A percentile compares a stretch with the other conserved stretches of the same genome.
These are phyloP conservation scores for Drosophila neutralis DNA, from an alignment of 2,888 invertebrate genomes.

Conservation along the genomic window DNA sequence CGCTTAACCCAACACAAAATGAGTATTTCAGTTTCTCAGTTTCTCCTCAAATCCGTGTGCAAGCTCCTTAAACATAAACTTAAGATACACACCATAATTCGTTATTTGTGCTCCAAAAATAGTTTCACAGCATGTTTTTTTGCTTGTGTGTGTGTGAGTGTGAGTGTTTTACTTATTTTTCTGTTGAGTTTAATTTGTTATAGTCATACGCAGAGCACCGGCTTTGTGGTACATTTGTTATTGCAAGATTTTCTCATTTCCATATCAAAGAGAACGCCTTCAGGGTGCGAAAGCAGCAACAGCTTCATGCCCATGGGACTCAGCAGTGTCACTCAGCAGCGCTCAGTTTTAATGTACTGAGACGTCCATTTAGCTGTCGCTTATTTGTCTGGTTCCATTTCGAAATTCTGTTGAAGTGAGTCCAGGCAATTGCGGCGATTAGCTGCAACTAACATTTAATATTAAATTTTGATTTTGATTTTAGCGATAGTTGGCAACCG, in stretches of 20 bases:
- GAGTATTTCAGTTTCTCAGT: neutral
- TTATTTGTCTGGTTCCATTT: conserved; percentile 25
- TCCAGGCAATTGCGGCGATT: conserved; percentile 32
- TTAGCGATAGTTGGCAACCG: neutral
- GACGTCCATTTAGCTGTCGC: conserved; percentile 12
- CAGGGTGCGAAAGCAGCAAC: conserved; percentile 19
- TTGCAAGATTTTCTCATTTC: conserved; percentile 47
- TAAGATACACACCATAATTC: conserved; percentile 21
- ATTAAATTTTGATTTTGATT: neutral
- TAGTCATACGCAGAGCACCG: conserved; percentile 9
- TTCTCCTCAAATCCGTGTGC: neutral
- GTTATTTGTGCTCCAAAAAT: conserved; percentile 9
- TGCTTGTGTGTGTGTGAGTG: neutral
- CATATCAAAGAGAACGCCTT: conserved; percentile 67
- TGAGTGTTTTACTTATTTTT: neutral
- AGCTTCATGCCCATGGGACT: neutral
- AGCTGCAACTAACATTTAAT: conserved; percentile 39
- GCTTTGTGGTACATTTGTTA: conserved; percentile 13
- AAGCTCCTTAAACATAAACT: neutral
- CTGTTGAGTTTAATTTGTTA: neutral
- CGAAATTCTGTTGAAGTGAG: conserved; percentile 22
- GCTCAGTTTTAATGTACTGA: neutral
- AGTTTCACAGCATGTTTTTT: conserved; percentile 12
- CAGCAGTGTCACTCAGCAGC: neutral
- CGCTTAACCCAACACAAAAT: neutral